phyloP scores from a whole-genome alignment of 2,113 vertebrate species.

The Lota lota region DNA sequence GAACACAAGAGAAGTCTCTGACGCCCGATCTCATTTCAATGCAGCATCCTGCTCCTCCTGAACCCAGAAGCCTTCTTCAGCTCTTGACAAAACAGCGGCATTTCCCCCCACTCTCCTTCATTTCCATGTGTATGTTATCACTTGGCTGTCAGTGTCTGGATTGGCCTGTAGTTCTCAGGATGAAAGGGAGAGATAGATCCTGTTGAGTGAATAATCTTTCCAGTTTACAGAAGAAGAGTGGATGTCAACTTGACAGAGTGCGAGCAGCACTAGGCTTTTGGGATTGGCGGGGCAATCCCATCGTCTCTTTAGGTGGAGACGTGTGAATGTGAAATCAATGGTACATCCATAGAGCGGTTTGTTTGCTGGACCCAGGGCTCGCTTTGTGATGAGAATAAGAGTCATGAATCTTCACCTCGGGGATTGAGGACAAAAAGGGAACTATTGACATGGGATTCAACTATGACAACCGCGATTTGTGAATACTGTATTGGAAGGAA shows the following conservation, averaged over 20 bases:
- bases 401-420: slow-evolving; percentile 62
- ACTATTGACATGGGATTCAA: slow-evolving; percentile 53
- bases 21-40: slow-evolving; percentile 35
- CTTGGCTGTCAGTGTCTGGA: slow-evolving; percentile 69
- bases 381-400: slow-evolving; percentile 68
- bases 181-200: slow-evolving; percentile 75
- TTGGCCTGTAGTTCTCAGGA: slow-evolving; percentile 73
- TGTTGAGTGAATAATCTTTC: slow-evolving; percentile 80
- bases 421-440: slow-evolving; percentile 65
- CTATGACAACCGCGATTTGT: slow-evolving; percentile 46
- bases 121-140: slow-evolving; percentile 79
- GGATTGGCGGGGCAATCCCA: slow-evolving; percentile 72
- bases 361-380: slow-evolving; percentile 68
- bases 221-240: slow-evolving; percentile 75
- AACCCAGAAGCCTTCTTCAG: slow-evolving; percentile 49
- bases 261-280: slow-evolving; percentile 70
- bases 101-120: slow-evolving; percentile 54
- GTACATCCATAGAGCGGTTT: slow-evolving; percentile 78
- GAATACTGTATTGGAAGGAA: slow-evolving; percentile 32
- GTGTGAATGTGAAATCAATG: slow-evolving; percentile 83
- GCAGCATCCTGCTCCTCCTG: slow-evolving; percentile 32
- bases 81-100: slow-evolving; percentile 66
- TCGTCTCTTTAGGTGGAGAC: slow-evolving; percentile 72
- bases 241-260: slow-evolving; percentile 75
- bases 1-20: slow-evolving; percentile 37